Conservation (phyloP, 2,888 invertebrate genomes). For the Fragum whitleyi region DNA sequence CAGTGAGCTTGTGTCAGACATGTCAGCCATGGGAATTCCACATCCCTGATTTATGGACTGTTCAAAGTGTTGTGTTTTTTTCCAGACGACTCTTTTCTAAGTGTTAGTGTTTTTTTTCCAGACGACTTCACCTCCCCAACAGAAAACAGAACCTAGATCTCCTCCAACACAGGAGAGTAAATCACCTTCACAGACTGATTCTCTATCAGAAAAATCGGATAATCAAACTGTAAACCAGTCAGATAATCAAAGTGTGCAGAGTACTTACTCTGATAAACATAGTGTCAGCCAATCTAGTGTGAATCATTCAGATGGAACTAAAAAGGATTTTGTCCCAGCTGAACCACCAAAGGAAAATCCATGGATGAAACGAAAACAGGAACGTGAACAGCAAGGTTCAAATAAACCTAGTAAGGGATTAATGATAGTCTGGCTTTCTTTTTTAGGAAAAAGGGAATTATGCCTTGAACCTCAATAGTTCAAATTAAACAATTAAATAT, state of each 20-base stretch:
- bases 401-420: constrained; percentile 31
- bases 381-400: constrained; percentile 41
- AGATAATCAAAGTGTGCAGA: constrained; percentile 11
- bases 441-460: not conserved
- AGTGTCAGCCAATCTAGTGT: constrained; percentile 1
- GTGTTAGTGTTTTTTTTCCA: too few species aligned
- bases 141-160: constrained; percentile 30
- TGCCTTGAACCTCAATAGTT: not conserved
- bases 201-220: constrained; percentile 2
- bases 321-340: constrained; percentile 77
- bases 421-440: too few species aligned
- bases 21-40: too few species aligned
- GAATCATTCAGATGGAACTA: constrained; percentile 20
- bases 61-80: too few species aligned
- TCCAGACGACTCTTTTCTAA: too few species aligned
- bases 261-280: constrained; percentile 3
- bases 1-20: too few species aligned
- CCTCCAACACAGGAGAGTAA: constrained; percentile 32
- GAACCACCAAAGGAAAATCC: constrained; percentile 83
- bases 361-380: constrained; percentile 73
- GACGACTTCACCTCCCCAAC: constrained; percentile 42
- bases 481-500: not conserved
- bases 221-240: constrained; percentile 24
- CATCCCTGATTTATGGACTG: too few species aligned
- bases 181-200: constrained; percentile 12